Percentiles rank a stretch among this genome's conserved stretches.
These are phyloP conservation scores for Rhodophaea formosa DNA, from an alignment of 2,888 invertebrate species.

Conservation along the genomic window DNA sequence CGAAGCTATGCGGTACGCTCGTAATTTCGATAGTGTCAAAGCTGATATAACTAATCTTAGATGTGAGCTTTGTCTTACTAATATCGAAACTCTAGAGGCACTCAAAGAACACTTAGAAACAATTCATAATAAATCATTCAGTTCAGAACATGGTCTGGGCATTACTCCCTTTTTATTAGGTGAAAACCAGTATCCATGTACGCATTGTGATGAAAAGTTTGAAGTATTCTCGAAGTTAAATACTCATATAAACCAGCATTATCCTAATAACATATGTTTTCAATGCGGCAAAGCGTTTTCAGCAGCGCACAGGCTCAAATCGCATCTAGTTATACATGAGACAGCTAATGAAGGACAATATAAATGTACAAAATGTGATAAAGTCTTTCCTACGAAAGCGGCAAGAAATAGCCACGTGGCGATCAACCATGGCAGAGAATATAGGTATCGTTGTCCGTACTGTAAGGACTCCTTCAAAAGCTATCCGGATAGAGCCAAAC, in stretches of 20 bases:
- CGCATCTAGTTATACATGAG: conserved; percentile 57
- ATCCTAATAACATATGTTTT: conserved; percentile 64
- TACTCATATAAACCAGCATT: conserved; percentile 66
- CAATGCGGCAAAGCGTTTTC: conserved; percentile 67
- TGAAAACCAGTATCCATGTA: conserved; percentile 50
- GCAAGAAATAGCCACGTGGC: conserved; percentile 51
- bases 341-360: conserved; percentile 32
- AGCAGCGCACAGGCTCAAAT: conserved; percentile 48
- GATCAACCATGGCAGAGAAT: conserved; percentile 45
- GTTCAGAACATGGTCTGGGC: conserved; percentile 49
- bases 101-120: conserved; percentile 54
- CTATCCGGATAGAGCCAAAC: conserved; percentile 53
- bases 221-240: conserved; percentile 61
- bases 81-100: conserved; percentile 42
- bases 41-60: conserved; percentile 57
- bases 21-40: conserved; percentile 51
- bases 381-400: conserved; percentile 46
- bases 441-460: conserved; percentile 49
- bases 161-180: conserved; percentile 55
- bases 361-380: conserved; percentile 57
- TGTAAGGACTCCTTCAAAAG: conserved; percentile 58
- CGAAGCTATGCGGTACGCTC: conserved; percentile 49
- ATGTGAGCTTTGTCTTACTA: conserved; percentile 54
- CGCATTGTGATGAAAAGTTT: conserved; percentile 53
- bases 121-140: conserved; percentile 53